Base-by-base conservation (phyloP, 92 coral and sea anemone species). In the Pocillopora meandrina region DNA sequence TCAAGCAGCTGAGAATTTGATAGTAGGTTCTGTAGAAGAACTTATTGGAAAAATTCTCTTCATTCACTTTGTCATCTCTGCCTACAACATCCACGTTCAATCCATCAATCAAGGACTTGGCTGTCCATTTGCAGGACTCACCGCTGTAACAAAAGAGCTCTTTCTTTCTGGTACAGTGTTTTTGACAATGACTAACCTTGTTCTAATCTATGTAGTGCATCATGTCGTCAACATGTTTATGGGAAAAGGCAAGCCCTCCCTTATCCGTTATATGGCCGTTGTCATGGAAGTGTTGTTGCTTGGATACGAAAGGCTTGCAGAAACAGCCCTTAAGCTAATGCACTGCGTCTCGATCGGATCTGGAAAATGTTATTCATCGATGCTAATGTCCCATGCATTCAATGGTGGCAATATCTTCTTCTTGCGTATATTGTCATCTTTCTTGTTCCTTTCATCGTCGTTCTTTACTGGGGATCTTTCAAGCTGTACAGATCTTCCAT, bases 81-180 rank as follows among this genome's bases (percentile, higher is more conserved):
- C 52, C 52, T 42, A 42, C 52, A 42, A 42, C 52, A 3, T 42
- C 52, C 52, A 42, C 8, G 8, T 3, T 42, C 52, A 42, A 42
- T 42, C 52, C 52, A 42, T 42, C 52, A 42, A 42, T 42, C 52
- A 42, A 42, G 52, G 52, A 42, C 52, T 42, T 42, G 52, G 52
- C 52, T 42, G 52, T 42, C 52, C 52, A 42, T 42, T 42, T 42
- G 5, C 52, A 42, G 52, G 49, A 42, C 49, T 42, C 5, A 42
- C 49, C 7, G 91, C 91, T 9, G 93, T 89, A 11, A 93, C 98
- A 14, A 95, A 95, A 75, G 87, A 89, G 68, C 34, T 95, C 18
- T 71, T 95, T 63, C 71, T 87, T 11, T 73, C 92, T 21, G 74
- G 71, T 13, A 88, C 85, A n/a, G 93, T 93, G 11, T 87, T 93